Percentiles rank a stretch among this genome's conserved stretches.
These are phyloP conservation scores for Petrophora chlorosata DNA, from an alignment of 2,888 invertebrate genomes.

Conservation along the genomic window DNA sequence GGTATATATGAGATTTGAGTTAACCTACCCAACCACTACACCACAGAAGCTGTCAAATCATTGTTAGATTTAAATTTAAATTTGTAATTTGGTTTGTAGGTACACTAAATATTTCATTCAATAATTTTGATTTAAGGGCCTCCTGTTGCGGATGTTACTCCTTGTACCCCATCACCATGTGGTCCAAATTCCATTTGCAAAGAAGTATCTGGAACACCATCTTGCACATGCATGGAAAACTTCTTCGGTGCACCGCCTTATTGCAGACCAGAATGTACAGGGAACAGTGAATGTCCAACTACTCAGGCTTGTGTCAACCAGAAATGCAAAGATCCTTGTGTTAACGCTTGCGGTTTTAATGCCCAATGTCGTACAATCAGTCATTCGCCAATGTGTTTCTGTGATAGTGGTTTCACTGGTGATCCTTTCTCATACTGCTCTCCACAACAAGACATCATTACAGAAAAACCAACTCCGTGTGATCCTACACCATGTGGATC, in stretches of 20 bases:
- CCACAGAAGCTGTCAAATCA: too few relatives aligned
- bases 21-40: too few relatives aligned
- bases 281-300: conserved; percentile 87
- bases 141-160: conserved; percentile 79
- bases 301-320: conserved; percentile 86
- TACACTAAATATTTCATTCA: too few relatives aligned
- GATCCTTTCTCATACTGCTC: conserved; percentile 87
- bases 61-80: too few relatives aligned
- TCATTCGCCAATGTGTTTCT: conserved; percentile 90
- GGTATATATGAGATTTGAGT: too few relatives aligned
- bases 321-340: conserved; percentile 87
- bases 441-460: conserved; percentile 61
- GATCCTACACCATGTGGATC: conserved; percentile 86
- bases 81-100: too few relatives aligned
- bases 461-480: conserved; percentile 81
- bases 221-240: conserved; percentile 87
- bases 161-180: conserved; percentile 88
- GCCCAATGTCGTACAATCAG: conserved; percentile 89
- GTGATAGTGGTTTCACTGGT: conserved; percentile 86
- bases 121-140: conserved; percentile 68
- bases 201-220: conserved; percentile 82
- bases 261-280: conserved; percentile 89
- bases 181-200: conserved; percentile 86
- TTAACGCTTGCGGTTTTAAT: conserved; percentile 87
- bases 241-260: conserved; percentile 90